A percentile compares a stretch with the other conserved stretches of the same genome.
Conservation (phyloP, 2,888 invertebrate genomes). For the Drosophila stalkeri region DNA sequence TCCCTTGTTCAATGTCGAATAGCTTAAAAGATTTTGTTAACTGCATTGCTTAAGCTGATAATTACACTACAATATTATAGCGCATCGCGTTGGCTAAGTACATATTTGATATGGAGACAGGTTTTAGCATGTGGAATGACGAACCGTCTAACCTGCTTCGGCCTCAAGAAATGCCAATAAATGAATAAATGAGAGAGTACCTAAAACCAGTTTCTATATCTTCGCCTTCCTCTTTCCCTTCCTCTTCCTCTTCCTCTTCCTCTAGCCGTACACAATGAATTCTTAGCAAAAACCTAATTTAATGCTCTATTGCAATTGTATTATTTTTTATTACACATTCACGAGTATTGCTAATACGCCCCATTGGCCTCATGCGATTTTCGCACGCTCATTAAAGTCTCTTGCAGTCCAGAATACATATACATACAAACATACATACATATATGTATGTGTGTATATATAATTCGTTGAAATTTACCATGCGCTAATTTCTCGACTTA, state of each 20-base stretch:
- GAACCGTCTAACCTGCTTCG: conserved; percentile 43
- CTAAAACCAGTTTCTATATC: conserved; percentile 45
- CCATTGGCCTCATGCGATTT: conserved; percentile 70
- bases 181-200: conserved; percentile 47
- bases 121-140: conserved; percentile 19
- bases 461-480: conserved; percentile 31
- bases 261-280: background rate
- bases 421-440: background rate
- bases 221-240: background rate
- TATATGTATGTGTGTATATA: background rate
- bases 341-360: conserved; percentile 46
- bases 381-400: conserved; percentile 48
- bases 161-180: conserved; percentile 37
- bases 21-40: background rate
- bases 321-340: conserved; percentile 33
- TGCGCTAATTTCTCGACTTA: conserved; percentile 55
- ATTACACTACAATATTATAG: background rate
- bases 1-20: background rate
- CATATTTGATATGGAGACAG: conserved; percentile 15
- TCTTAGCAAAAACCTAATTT: conserved; percentile 52
- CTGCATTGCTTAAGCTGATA: background rate
- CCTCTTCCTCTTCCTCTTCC: background rate
- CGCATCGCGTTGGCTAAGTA: background rate
- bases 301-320: conserved; percentile 58
- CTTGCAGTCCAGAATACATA: conserved; percentile 38